Base-by-base conservation (phyloP, 2,797 vertebrate species). In the Sebastes cheni region DNA sequence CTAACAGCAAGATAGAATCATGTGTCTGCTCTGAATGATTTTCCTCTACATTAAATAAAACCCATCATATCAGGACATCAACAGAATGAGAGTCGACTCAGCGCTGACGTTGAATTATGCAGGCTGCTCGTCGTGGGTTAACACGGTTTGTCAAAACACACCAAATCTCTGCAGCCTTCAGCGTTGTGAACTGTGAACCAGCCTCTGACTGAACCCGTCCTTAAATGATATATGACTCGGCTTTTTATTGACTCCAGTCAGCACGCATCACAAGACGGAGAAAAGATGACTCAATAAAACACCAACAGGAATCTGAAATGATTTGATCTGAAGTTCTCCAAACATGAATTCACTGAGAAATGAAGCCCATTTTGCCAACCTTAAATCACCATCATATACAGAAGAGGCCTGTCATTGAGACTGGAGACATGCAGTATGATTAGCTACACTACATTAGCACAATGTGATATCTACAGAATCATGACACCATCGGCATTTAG, bases 171-270 rank as follows among this genome's bases (percentile, higher is more conserved):
- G 10, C 55, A 67, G 59, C 50, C 50, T 30, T 67, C 4, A 62
- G 6, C 12, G 3, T 22, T 60, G 9, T 46, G 12, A 75, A 30
- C 58, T 34, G 66, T 29, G 18, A 46, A 42, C 12, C 61, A 56
- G 62, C 71, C 69, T 61, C n/a, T 23, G 64, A 64, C 32, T 46
- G 25, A 72, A 77, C 23, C 58, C 11, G 5, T 3, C 13, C 8
- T 58, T 86, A 30, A 82, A 88, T 82, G 60, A 87, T 80, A 27
- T 12, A 86, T n/a, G 77, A 75, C 46, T 32, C 1, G 1, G 79
- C 18, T 2, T 72, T 72, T 36, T 59, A 75, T 80, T 23, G 86
- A 88, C 75, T 74, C 67, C 39, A 39, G 39, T 39, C 39, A 3
- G 25, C 60, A 65, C 7, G 32, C 72, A 30, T 39, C 4, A 27